Base-by-base conservation (phyloP, 2,888 invertebrate species). In the Aspidiotus destructor region DNA sequence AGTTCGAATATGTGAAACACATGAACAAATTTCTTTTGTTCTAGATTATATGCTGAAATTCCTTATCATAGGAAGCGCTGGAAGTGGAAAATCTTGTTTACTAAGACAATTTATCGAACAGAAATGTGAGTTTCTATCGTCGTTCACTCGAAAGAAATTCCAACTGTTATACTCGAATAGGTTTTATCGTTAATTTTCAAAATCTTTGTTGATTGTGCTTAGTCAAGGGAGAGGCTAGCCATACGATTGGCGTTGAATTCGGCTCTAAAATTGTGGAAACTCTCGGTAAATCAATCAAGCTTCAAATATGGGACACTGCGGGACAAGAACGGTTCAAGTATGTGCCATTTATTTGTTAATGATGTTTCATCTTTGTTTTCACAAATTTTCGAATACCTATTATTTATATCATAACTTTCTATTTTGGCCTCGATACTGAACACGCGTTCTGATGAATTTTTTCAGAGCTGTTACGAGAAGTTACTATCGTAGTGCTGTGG, bases 401-500 rank as follows among this genome's bases (percentile, higher is more conserved):
- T 28, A 28, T 28, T 28, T 5, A 28, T 28, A 5, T 28, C 28
- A 28, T 28, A 28, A 28, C 28, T 28, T 53, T 40, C 53, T 41
- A 17, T 62, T 62, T 40, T 53, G 40, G 28, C 52, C 10, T 48
- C 17, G 13, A 48, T 42, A 28, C 10, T 28, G 28, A 62, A 28
- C 40, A 52, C 52, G 6, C 16, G n/a, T 57, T 57, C 7, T 13
- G 10, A 16, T 13, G 13, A 17, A 48, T 15, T 48, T 58, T 78
- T 78, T 11, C 73, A 83, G 84, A 72, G 84, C 84, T 9, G 85
- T 85, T n/a, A 85, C 85, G 0, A 81, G 88, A 60, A 88, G 88
- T 41, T 89, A 89, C 76, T 89, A 89, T 77, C 80, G 89, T 71
- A 93, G 93, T 5, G 93, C 93, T 13, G 93, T 93, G 61, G 93